Percentiles rank a stretch among this genome's conserved stretches.
Conservation (phyloP, 2,797 vertebrate genomes). For the Potorous gilbertii region DNA sequence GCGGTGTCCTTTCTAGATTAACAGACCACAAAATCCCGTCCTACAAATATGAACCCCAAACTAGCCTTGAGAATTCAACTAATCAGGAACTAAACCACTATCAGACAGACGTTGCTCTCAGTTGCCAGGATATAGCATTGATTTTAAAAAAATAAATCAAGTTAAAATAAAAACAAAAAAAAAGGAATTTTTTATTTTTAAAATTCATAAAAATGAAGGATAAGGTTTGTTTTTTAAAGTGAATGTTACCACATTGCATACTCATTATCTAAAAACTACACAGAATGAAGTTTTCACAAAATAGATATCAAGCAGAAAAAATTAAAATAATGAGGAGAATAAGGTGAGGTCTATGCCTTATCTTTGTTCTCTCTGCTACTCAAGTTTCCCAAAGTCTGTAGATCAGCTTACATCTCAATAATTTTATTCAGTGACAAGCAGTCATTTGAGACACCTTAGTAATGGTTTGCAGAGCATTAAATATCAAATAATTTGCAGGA, state of each 20-base stretch:
- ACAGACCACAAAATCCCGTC: background rate
- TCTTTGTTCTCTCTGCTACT: background rate
- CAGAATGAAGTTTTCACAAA: background rate
- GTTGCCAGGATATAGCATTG: background rate
- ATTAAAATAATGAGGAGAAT: background rate
- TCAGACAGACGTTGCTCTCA: background rate
- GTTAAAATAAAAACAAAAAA: background rate
- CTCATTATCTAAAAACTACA: background rate
- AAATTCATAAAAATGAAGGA: background rate
- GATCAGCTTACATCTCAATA: background rate
- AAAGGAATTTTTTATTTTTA: background rate
- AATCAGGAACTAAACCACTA: background rate
- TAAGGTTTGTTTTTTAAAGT: background rate
- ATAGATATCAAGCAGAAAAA: background rate
- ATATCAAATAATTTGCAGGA: background rate
- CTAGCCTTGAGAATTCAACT: background rate
- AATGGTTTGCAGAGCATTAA: background rate
- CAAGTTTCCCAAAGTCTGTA: background rate
- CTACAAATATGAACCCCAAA: background rate
- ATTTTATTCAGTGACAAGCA: background rate
- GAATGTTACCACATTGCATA: background rate
- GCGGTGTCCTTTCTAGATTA: background rate
- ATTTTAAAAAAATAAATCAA: background rate
- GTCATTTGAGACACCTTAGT: background rate
- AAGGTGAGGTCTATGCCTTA: background rate